These are phyloP conservation scores for Eurypyga helias DNA, from an alignment of 2,113 vertebrate species.

Conservation along the genomic window DNA sequence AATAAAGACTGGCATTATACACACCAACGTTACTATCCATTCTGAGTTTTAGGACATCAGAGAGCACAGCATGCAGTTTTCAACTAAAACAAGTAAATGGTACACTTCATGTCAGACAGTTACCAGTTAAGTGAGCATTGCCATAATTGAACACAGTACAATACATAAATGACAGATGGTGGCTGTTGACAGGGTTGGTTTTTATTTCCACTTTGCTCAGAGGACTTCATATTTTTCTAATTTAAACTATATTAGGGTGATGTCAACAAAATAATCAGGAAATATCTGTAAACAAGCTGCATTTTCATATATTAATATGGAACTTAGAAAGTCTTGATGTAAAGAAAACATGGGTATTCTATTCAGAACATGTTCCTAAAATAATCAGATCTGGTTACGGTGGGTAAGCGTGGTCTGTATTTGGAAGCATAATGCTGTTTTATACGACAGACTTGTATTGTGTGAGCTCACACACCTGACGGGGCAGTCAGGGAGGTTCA, in stretches of 20 bases:
- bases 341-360: not conserved
- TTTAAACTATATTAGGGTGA: not conserved
- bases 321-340: not conserved
- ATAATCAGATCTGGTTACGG: not conserved
- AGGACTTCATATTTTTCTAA: not conserved
- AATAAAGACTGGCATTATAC: not conserved
- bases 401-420: rapidly evolving
- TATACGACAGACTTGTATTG: not conserved
- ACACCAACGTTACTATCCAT: not conserved
- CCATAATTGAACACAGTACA: slow-evolving; percentile 68
- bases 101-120: not conserved
- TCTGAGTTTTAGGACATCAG: not conserved
- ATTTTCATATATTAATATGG: not conserved
- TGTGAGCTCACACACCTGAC: not conserved
- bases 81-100: not conserved
- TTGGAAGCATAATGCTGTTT: not conserved
- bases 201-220: not conserved
- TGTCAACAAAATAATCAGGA: not conserved
- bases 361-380: not conserved
- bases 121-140: slow-evolving; percentile 52
- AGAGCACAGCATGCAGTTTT: not conserved
- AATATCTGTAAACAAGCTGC: not conserved
- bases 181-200: not conserved
- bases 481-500: not conserved
- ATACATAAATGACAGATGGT: slow-evolving; percentile 70